Percentiles rank a stretch among this genome's conserved stretches.
Evolutionary conservation across 1,140 invertebrate genomes (phyloP).

Genomic region (Pseudomyrmex pallidus): DNA sequence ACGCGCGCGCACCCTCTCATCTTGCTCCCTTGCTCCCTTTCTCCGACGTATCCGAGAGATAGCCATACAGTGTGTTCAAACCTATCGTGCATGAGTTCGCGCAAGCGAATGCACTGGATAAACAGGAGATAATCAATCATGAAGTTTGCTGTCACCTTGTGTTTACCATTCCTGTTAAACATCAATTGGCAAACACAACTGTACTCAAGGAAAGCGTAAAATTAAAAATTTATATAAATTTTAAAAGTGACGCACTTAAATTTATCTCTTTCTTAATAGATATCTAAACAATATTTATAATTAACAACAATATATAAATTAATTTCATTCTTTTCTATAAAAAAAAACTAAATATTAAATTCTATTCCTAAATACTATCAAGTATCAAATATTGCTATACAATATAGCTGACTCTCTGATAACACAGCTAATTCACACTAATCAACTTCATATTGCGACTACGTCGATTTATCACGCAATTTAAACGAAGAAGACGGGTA

Average conservation of each 20-base stretch:
- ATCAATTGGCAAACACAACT: conserved; percentile 11
- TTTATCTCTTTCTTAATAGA: too few relatives aligned
- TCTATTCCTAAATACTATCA: too few relatives aligned
- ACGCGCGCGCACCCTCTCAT: conserved; percentile 21
- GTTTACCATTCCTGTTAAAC: not conserved
- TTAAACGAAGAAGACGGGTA: conserved; percentile 41
- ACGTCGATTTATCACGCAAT: conserved; percentile 49
- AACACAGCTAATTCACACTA: too few relatives aligned
- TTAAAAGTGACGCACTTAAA: not conserved
- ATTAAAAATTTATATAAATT: not conserved
- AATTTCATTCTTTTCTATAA: too few relatives aligned
- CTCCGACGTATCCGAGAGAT: conserved; percentile 2
- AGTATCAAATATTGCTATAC: too few relatives aligned
- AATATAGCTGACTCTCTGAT: too few relatives aligned
- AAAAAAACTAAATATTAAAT: too few relatives aligned
- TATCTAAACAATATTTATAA: too few relatives aligned
- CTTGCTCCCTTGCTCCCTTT: conserved; percentile 2
- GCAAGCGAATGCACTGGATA: conserved; percentile 6
- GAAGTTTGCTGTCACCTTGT: conserved; percentile 7
- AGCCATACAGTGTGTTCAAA: conserved; percentile 16
- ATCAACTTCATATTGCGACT: conserved; percentile 15
- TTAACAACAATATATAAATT: too few relatives aligned
- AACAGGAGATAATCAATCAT: conserved; percentile 54
- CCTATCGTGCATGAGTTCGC: not conserved
- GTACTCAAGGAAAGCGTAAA: not conserved